Conservation (phyloP, 2,113 vertebrate species). For the Otolemur garnettii region DNA sequence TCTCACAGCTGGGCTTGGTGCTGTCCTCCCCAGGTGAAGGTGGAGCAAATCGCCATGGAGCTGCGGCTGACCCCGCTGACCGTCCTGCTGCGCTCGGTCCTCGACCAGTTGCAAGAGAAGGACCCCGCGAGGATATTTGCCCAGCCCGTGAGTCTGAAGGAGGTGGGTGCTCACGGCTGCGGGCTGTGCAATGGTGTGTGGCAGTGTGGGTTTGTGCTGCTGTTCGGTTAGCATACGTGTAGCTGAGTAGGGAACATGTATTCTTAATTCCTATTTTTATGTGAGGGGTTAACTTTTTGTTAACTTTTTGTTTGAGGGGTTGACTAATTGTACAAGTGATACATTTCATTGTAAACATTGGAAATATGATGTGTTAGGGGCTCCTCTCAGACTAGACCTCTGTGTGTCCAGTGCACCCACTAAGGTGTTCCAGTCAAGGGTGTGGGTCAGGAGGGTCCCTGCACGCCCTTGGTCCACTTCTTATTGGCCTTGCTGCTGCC, state of each 20-base stretch:
- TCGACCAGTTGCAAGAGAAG: conserved; percentile 96
- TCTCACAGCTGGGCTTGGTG: background rate
- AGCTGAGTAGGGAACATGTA: accelerated
- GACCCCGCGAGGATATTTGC: conserved; percentile 96
- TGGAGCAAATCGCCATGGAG: conserved; percentile 95
- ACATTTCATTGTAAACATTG: accelerated
- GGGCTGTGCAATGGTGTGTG: background rate
- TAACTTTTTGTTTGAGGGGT: background rate
- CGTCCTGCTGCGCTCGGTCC: conserved; percentile 92
- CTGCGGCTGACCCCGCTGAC: conserved; percentile 96
- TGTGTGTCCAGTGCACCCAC: no score
- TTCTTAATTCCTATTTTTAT: background rate
- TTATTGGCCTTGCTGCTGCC: no score
- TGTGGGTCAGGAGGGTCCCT: background rate
- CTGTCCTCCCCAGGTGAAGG: conserved; percentile 90
- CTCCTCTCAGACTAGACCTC: no score
- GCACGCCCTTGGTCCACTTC: accelerated
- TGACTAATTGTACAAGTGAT: background rate
- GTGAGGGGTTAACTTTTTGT: background rate
- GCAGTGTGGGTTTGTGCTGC: background rate
- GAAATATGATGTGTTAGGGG: no score
- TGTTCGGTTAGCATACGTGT: no score
- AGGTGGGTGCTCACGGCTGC: conserved; percentile 87
- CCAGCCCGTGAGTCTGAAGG: conserved; percentile 95
- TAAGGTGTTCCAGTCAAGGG: no score